A percentile compares a stretch with the other conserved stretches of the same genome.
phyloP scores from a whole-genome alignment of 2,113 vertebrate species.

The Crotalus tigris region DNA sequence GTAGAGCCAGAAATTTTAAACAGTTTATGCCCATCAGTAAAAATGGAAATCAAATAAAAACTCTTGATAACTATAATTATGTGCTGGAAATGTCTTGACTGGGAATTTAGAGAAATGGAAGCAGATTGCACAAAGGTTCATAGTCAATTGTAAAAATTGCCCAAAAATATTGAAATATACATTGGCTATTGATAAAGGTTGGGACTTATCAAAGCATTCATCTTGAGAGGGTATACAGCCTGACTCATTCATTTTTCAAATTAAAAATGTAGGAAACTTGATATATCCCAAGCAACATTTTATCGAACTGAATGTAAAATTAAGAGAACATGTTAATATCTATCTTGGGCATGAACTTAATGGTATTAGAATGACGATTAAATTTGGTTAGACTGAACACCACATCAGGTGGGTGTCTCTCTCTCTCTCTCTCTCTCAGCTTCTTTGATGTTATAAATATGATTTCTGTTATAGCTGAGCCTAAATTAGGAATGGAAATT shows the following conservation, averaged over 20 bases:
- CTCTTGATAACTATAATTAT: neutral
- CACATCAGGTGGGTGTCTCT: neutral
- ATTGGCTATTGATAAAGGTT: neutral
- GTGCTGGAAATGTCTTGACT: neutral
- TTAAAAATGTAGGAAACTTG: constrained; percentile 14
- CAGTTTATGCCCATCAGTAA: neutral
- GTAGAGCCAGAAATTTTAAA: neutral
- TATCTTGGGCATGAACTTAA: neutral
- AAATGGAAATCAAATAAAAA: neutral
- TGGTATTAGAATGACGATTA: neutral
- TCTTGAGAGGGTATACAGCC: neutral
- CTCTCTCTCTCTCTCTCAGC: neutral
- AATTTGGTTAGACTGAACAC: neutral
- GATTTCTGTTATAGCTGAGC: neutral
- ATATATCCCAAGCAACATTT: neutral
- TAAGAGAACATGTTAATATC: constrained; percentile 11
- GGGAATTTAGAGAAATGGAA: neutral
- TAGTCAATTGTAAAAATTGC: neutral
- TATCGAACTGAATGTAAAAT: constrained; percentile 23
- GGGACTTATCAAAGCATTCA: neutral
- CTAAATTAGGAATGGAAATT: neutral
- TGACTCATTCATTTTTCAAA: constrained; percentile 23
- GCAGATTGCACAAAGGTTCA: neutral
- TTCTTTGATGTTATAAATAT: neutral
- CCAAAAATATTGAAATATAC: neutral